These are phyloP conservation scores for Collichthys lucidus DNA, from an alignment of 2,113 vertebrate genomes.

Conservation along the genomic window DNA sequence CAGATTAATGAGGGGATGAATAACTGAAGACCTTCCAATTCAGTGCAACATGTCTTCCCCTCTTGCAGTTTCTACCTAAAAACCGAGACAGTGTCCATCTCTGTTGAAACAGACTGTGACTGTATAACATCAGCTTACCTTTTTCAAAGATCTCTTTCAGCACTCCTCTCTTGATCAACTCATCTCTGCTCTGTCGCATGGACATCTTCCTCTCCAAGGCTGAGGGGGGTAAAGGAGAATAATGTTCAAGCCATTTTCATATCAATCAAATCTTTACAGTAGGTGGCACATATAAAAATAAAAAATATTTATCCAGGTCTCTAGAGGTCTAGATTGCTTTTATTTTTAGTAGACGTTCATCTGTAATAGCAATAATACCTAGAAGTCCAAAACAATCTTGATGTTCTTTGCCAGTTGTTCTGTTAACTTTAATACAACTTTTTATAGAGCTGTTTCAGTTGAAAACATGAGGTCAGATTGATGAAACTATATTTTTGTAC, in stretches of 20 bases:
- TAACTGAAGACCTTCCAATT: conserved; percentile 33
- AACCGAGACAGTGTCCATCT: background rate
- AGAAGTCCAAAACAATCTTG: background rate
- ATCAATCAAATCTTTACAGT: background rate
- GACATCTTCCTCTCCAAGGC: conserved; percentile 99
- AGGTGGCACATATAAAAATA: background rate
- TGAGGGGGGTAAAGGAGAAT: conserved; percentile 72
- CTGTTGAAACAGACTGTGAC: background rate
- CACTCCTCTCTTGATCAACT: conserved; percentile 97
- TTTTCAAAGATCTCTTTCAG: conserved; percentile 99
- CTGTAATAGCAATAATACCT: background rate
- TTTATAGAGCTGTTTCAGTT: background rate
- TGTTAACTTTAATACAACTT: background rate
- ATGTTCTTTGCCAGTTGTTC: background rate
- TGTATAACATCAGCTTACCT: conserved; percentile 85
- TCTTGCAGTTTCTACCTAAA: conserved; percentile 10
- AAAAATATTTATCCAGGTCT: background rate
- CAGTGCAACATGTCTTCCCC: background rate
- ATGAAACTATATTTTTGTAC: background rate
- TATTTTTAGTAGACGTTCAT: background rate
- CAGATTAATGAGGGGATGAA: conserved; percentile 67
- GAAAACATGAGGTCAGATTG: background rate
- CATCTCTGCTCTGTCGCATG: conserved; percentile 96
- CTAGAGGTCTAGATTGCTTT: background rate
- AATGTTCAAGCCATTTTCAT: background rate